These are phyloP conservation scores for Eidolon dupreanum DNA, from an alignment of 2,797 vertebrate species.

Conservation along the genomic window DNA sequence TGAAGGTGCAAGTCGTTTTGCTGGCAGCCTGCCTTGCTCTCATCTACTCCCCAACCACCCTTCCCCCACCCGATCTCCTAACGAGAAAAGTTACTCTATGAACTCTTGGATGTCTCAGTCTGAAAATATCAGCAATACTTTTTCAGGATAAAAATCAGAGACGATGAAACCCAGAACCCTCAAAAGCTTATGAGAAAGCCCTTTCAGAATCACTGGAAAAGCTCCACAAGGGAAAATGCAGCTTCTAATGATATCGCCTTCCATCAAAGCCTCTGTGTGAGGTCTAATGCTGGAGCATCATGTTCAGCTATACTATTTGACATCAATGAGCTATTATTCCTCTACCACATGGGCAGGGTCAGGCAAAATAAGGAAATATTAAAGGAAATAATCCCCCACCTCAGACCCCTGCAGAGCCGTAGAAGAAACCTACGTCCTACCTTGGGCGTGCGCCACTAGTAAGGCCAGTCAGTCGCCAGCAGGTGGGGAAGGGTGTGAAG, in stretches of 20 bases:
- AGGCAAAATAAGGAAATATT: not conserved
- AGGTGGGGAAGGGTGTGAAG: not conserved
- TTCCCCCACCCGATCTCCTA: too few relatives aligned
- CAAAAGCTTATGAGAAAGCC: not conserved
- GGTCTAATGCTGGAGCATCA: accelerated
- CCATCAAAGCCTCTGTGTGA: accelerated
- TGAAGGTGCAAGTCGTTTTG: not conserved
- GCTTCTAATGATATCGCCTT: not conserved
- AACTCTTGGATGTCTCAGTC: not conserved
- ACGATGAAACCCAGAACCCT: not conserved
- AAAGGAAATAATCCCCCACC: not conserved
- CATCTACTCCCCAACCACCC: accelerated
- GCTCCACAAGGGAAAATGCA: not conserved
- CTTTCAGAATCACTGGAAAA: not conserved
- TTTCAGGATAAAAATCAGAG: not conserved
- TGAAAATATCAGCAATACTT: not conserved
- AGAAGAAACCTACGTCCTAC: accelerated
- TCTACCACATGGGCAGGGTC: not conserved
- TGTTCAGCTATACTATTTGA: accelerated
- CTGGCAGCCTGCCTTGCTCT: not conserved
- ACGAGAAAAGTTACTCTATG: not conserved
- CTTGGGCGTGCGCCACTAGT: too few relatives aligned
- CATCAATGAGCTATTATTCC: not conserved
- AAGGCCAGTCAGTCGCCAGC: not conserved
- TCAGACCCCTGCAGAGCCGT: not conserved